Conservation (phyloP, 2,888 invertebrate species). For the Copidosoma aretas region DNA sequence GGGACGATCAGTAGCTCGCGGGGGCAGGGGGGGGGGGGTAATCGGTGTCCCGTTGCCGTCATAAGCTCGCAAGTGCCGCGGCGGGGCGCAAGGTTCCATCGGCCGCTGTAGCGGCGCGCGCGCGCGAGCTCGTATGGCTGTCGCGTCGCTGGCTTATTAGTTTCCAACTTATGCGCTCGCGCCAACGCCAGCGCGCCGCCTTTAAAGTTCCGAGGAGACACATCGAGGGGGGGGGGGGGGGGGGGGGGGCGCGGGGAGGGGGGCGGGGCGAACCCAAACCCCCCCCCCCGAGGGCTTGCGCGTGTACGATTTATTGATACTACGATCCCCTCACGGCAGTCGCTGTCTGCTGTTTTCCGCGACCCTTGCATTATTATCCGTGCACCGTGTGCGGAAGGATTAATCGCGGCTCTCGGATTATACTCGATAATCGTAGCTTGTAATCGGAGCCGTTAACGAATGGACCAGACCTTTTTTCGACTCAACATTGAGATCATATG, state of each 20-base stretch:
- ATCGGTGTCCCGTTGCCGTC: constrained; percentile 56
- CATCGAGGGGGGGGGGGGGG: too few relatives aligned
- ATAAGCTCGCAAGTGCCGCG: constrained; percentile 40
- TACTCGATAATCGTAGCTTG: too few relatives aligned
- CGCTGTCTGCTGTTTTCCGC: too few relatives aligned
- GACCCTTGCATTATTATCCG: too few relatives aligned
- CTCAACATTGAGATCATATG: too few relatives aligned
- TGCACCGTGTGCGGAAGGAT: too few relatives aligned
- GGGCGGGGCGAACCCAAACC: not conserved
- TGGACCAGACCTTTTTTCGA: too few relatives aligned
- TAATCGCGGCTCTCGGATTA: too few relatives aligned
- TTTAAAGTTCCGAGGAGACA: constrained; percentile 45
- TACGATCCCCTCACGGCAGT: not conserved
- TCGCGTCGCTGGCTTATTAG: constrained; percentile 53
- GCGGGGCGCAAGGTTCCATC: constrained; percentile 40
- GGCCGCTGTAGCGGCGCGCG: not conserved
- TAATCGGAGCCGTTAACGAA: too few relatives aligned
- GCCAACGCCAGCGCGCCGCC: constrained; percentile 37
- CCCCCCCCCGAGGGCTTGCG: not conserved
- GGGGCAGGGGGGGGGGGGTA: constrained; percentile 40
- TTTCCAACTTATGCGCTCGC: constrained; percentile 56
- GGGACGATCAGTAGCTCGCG: not conserved
- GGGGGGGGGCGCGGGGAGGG: too few relatives aligned
- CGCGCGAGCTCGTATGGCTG: constrained; percentile 12
- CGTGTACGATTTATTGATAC: constrained; percentile 38